Evolutionary conservation across 2,113 vertebrate species (phyloP).

Genomic region (Pteronura brasiliensis): DNA sequence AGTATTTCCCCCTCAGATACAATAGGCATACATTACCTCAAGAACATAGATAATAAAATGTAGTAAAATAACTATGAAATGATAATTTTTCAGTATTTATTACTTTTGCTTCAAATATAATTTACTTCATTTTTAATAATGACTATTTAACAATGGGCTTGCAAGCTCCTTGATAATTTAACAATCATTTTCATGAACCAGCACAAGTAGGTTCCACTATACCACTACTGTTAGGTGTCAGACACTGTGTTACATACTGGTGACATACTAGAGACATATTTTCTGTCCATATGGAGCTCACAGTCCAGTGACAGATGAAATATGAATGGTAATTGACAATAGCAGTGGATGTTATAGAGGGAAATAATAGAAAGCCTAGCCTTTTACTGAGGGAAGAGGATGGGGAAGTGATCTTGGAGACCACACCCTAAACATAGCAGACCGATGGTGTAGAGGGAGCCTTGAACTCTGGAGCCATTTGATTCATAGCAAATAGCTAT

Average conservation of each 20-base stretch:
- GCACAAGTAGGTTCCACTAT: neutral
- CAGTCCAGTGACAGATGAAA: neutral
- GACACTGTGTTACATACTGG: neutral
- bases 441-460: neutral
- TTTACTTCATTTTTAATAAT: neutral
- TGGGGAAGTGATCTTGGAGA: neutral
- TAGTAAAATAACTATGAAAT: neutral
- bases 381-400: neutral
- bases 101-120: neutral
- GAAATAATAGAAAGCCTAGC: neutral
- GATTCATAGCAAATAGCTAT: neutral
- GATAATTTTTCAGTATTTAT: neutral
- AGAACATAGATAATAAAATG: neutral
- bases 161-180: neutral
- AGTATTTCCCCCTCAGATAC: neutral
- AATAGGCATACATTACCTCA: neutral
- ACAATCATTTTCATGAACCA: neutral
- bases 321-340: neutral
- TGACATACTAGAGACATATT: neutral
- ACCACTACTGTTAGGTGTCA: neutral
- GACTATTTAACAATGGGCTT: neutral
- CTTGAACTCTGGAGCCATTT: neutral
- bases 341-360: neutral
- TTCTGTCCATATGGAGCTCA: neutral
- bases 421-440: neutral